Percentiles rank a stretch among this genome's conserved stretches.
Conservation (phyloP, 1,140 invertebrate species). For the Plutomurus gul region DNA sequence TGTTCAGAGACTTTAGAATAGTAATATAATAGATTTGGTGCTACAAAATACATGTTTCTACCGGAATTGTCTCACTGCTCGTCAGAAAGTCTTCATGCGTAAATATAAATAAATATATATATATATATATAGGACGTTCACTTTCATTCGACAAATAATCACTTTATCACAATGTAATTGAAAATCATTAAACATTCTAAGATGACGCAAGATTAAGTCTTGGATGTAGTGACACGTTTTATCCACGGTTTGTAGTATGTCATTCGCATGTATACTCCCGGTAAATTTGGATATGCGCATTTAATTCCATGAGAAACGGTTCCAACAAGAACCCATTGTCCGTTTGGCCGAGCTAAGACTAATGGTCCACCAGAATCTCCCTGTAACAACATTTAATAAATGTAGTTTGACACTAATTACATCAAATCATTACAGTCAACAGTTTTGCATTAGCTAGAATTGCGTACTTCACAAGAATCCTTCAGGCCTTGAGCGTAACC, state of each 20-base stretch:
- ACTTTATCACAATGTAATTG: background rate
- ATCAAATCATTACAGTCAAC: background rate
- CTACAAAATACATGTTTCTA: too few species aligned
- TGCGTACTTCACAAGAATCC: slow-evolving; percentile 87
- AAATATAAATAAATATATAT: too few species aligned
- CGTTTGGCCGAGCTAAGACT: slow-evolving; percentile 79
- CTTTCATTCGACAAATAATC: background rate
- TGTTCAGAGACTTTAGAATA: too few species aligned
- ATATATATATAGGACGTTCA: too few species aligned
- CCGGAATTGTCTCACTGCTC: too few species aligned
- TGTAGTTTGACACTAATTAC: background rate
- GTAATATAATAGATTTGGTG: too few species aligned
- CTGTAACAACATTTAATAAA: slow-evolving; percentile 60
- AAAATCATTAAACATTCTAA: slow-evolving; percentile 8
- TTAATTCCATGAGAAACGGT: slow-evolving; percentile 88
- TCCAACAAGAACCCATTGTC: slow-evolving; percentile 85
- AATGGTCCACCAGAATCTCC: slow-evolving; percentile 92
- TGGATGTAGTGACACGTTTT: slow-evolving; percentile 77
- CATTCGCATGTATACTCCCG: slow-evolving; percentile 84
- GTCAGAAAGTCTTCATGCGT: too few species aligned
- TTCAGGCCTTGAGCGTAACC: slow-evolving; percentile 89
- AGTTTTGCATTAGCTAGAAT: background rate
- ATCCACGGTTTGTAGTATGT: slow-evolving; percentile 90
- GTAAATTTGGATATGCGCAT: slow-evolving; percentile 52
- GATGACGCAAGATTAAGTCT: background rate